Conservation (phyloP, 2,888 invertebrate genomes). For the Steromphala cineraria region DNA sequence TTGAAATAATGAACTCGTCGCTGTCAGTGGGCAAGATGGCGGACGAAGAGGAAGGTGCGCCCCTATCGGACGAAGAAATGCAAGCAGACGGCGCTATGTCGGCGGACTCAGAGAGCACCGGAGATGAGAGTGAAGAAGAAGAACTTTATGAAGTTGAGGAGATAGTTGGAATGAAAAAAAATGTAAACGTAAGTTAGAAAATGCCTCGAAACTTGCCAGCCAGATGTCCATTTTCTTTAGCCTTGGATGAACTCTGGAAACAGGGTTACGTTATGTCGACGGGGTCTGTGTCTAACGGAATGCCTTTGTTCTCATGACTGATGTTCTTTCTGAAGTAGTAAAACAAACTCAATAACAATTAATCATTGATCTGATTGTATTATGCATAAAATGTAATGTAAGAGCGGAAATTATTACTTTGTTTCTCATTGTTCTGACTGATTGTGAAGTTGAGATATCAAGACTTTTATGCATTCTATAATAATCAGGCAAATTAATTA, state of each 20-base stretch:
- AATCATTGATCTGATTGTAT: too few relatives aligned
- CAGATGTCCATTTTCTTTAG: background rate
- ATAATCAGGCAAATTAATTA: too few relatives aligned
- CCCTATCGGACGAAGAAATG: slow-evolving; percentile 27
- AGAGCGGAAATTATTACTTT: background rate
- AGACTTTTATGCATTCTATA: too few relatives aligned
- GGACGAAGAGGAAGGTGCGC: slow-evolving; percentile 38
- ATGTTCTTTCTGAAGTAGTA: background rate
- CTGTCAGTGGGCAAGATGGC: slow-evolving; percentile 45
- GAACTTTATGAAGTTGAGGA: slow-evolving; percentile 63
- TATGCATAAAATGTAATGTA: too few relatives aligned
- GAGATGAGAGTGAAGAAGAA: slow-evolving; percentile 40
- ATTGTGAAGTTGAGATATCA: too few relatives aligned
- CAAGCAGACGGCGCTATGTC: slow-evolving; percentile 24
- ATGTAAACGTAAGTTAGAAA: slow-evolving; percentile 49
- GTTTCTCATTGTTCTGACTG: background rate
- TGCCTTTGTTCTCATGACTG: background rate
- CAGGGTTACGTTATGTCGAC: background rate
- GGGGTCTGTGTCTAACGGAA: background rate
- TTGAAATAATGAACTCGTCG: background rate
- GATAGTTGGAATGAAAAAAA: slow-evolving; percentile 55
- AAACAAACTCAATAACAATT: too few relatives aligned
- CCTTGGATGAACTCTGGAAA: background rate
- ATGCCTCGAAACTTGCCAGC: background rate
- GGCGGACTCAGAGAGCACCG: slow-evolving; percentile 25